These are phyloP conservation scores for Pogonocherus hispidulus DNA, from an alignment of 2,888 invertebrate species.

Conservation along the genomic window DNA sequence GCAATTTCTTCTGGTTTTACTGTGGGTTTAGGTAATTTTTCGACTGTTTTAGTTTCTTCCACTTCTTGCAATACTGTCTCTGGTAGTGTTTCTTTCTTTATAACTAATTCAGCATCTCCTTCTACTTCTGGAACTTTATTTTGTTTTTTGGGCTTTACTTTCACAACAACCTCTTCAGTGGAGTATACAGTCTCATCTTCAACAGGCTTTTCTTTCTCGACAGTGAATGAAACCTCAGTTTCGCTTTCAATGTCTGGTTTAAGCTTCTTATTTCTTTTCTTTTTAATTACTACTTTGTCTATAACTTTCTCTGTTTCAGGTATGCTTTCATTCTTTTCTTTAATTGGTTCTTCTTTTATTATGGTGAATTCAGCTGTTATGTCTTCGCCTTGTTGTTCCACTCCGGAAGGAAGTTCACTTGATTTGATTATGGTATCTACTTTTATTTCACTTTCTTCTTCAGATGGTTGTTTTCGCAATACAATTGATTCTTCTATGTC, in stretches of 20 bases:
- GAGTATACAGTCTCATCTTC: conserved; percentile 22
- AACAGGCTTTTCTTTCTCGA: conserved; percentile 49
- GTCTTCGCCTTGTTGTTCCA: conserved; percentile 62
- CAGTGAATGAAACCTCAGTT: conserved; percentile 45
- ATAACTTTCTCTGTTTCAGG: conserved; percentile 53
- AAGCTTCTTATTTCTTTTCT: conserved; percentile 13
- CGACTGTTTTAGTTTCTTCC: conserved; percentile 51
- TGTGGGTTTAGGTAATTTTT: conserved; percentile 37
- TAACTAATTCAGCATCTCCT: conserved; percentile 58
- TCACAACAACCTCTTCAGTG: conserved; percentile 67
- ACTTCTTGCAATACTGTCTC: conserved; percentile 15
- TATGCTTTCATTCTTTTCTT: conserved; percentile 53
- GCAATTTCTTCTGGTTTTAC: conserved; percentile 57
- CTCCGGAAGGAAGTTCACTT: conserved; percentile 69
- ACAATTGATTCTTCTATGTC: conserved; percentile 70
- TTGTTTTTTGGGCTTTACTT: conserved; percentile 66
- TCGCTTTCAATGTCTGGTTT: conserved; percentile 51
- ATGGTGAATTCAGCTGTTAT: conserved; percentile 58
- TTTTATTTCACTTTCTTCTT: conserved; percentile 49
- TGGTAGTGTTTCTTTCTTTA: conserved; percentile 61
- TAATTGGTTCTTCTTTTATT: conserved; percentile 51
- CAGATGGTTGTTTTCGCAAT: conserved; percentile 50
- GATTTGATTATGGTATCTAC: conserved; percentile 69
- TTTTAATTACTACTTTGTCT: conserved; percentile 50
- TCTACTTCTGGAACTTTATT: conserved; percentile 65